Evolutionary conservation across 2,888 invertebrate genomes (phyloP).

Genomic region (Xiphydria camelus): DNA sequence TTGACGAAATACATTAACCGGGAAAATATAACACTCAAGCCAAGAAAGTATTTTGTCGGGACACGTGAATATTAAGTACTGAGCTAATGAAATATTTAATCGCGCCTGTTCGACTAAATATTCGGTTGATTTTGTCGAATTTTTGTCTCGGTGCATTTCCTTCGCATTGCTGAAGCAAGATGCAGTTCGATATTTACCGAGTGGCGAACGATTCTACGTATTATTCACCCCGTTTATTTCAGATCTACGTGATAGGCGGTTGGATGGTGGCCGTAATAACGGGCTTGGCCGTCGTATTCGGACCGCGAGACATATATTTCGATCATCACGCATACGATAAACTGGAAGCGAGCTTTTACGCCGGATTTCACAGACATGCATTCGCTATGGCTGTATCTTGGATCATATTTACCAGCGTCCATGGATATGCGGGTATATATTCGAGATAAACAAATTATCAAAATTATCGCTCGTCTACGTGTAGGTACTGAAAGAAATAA

Average conservation of each 20-base stretch:
- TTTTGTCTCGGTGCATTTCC: background rate
- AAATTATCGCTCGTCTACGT: slow-evolving; percentile 22
- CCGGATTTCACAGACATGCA: slow-evolving; percentile 45
- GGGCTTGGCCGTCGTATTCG: slow-evolving; percentile 33
- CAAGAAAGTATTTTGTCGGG: too few relatives aligned
- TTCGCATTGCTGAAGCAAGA: background rate
- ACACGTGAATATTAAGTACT: too few relatives aligned
- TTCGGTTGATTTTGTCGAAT: background rate
- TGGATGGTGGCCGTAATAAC: slow-evolving; percentile 35
- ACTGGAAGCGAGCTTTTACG: slow-evolving; percentile 48
- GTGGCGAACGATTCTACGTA: background rate
- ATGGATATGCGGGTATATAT: slow-evolving; percentile 66
- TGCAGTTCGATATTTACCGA: background rate
- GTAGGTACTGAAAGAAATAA: too few relatives aligned
- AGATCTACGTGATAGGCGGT: slow-evolving; percentile 35
- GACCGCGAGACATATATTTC: slow-evolving; percentile 42
- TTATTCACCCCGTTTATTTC: slow-evolving; percentile 19
- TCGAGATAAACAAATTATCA: background rate
- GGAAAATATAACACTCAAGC: too few relatives aligned
- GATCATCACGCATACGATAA: slow-evolving; percentile 35
- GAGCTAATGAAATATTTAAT: too few relatives aligned
- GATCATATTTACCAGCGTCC: slow-evolving; percentile 63
- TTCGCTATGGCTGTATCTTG: slow-evolving; percentile 47
- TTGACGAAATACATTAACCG: too few relatives aligned
- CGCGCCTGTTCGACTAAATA: too few relatives aligned